A percentile compares a stretch with the other conserved stretches of the same genome.
Conservation (phyloP, 2,797 vertebrate species). For the Sternarchorhynchus goeldii region DNA sequence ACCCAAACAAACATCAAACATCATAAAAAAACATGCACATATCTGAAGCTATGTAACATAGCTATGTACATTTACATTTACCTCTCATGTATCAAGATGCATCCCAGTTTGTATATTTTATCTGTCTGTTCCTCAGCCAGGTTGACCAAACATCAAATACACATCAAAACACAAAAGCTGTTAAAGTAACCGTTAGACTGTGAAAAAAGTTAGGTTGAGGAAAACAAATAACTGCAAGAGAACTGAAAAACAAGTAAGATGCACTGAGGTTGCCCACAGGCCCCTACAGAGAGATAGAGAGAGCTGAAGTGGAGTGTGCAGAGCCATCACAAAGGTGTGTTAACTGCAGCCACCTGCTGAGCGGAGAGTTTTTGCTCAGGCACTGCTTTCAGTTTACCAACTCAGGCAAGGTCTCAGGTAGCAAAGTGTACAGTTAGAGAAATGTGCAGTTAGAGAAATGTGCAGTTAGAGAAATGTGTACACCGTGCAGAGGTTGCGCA, state of each 20-base stretch:
- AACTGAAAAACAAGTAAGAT: background rate
- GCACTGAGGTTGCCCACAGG: background rate
- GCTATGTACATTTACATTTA: constrained; percentile 24
- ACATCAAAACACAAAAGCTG: background rate
- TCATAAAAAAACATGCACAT: background rate
- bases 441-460: constrained; percentile 33
- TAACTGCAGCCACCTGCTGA: background rate
- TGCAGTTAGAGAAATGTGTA: constrained; percentile 23
- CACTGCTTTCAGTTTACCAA: background rate
- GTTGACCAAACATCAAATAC: background rate
- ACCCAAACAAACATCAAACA: background rate
- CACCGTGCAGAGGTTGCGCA: constrained; percentile 42
- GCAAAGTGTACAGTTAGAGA: background rate
- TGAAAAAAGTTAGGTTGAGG: too few relatives aligned
- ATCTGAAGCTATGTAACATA: background rate
- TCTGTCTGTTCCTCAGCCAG: background rate
- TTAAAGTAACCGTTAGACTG: too few relatives aligned
- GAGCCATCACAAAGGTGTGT: background rate
- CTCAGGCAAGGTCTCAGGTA: background rate
- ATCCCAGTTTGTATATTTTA: background rate
- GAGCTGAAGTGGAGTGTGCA: background rate
- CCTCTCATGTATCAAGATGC: constrained; percentile 19
- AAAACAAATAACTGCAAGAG: too few relatives aligned
- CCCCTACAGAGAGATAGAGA: background rate
- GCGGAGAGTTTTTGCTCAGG: constrained; percentile 14